Evolutionary conservation across 2,113 vertebrate genomes (phyloP).

Genomic region (Sula dactylatra): DNA sequence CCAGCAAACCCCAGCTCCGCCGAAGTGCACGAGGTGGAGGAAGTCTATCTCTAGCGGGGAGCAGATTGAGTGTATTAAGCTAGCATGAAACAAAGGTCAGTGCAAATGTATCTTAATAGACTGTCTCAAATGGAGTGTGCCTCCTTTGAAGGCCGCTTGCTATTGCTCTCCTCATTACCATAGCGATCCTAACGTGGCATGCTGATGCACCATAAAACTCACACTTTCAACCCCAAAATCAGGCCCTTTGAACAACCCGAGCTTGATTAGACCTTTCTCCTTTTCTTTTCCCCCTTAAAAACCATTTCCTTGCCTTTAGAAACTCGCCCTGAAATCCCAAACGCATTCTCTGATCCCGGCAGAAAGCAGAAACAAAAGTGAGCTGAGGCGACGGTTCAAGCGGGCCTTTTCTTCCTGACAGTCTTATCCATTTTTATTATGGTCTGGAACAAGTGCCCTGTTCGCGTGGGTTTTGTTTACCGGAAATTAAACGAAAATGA

Average conservation of each 20-base stretch:
- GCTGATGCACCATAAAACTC: constrained; percentile 85
- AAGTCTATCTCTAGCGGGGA: constrained; percentile 69
- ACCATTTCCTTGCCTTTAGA: constrained; percentile 87
- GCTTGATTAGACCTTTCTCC: constrained; percentile 87
- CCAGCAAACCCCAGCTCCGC: not conserved
- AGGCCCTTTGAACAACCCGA: constrained; percentile 85
- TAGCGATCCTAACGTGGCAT: constrained; percentile 84
- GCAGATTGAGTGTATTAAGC: constrained; percentile 81
- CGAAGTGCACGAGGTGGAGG: constrained; percentile 60
- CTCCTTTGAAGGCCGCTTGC: constrained; percentile 83
- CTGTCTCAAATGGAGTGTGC: constrained; percentile 85
- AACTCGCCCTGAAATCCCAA: constrained; percentile 82
- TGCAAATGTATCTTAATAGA: constrained; percentile 88
- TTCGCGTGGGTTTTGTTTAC: constrained; percentile 86
- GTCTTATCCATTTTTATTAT: constrained; percentile 84
- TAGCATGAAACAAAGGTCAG: constrained; percentile 85
- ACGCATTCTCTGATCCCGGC: constrained; percentile 82
- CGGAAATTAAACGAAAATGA: constrained; percentile 85
- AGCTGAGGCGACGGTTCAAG: constrained; percentile 79
- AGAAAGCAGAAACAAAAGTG: constrained; percentile 84
- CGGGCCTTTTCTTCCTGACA: constrained; percentile 77
- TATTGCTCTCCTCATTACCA: constrained; percentile 82
- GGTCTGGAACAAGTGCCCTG: constrained; percentile 80
- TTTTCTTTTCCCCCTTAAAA: constrained; percentile 84
- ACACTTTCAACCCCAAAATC: constrained; percentile 85